Evolutionary conservation across 2,797 vertebrate genomes (phyloP), one percentile per base, ranked within the genome.

Genomic region (Dryobates pubescens): DNA sequence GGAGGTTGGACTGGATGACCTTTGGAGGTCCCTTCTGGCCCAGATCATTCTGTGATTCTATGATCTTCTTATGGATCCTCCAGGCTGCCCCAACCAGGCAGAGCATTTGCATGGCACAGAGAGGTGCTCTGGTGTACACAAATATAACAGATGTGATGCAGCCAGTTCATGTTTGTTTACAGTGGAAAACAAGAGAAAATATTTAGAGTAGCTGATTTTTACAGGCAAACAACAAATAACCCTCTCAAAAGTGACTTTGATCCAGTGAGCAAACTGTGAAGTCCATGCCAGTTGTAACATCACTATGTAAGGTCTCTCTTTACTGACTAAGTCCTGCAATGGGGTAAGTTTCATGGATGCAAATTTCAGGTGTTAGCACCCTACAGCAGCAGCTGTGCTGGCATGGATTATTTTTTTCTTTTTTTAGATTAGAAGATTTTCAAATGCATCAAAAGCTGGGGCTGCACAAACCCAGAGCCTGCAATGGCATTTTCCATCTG

Each of bases 171-270:
- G 80, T 82, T 94, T 94, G 67, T 93, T 93, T 94, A 90, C 34
- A 56, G 36, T 8, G 9, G 9, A 79, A 81, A 86, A 89, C 63
- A 89, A 90, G 93, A 79, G 49, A 62, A 86, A 91, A 89, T 88
- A 53, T 83, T 95, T 93, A 61, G 84, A 93, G 81, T 63, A 89
- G 64, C 57, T 58, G 80, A 23, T 71, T 94, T 92, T 86, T 75
- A 68, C 71, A 91, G 71, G 26, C 49, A 91, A 86, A 91, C 77
- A 92, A 58, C 36, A 83, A 87, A 86, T 74, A 88, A 95, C 22
- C 17, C 9, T 81, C 73, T 81, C 68, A 71, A 61, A 83, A 86
- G 49, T 36, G 34, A 81, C 82, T 73, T 36, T 69, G 67, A 88
- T 61, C n/a, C 62, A n/a, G 26, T 3, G 29, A 82, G 67, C 32